phyloP scores from a whole-genome alignment of 1,140 invertebrate genomes.

The Portunus trituberculatus region DNA sequence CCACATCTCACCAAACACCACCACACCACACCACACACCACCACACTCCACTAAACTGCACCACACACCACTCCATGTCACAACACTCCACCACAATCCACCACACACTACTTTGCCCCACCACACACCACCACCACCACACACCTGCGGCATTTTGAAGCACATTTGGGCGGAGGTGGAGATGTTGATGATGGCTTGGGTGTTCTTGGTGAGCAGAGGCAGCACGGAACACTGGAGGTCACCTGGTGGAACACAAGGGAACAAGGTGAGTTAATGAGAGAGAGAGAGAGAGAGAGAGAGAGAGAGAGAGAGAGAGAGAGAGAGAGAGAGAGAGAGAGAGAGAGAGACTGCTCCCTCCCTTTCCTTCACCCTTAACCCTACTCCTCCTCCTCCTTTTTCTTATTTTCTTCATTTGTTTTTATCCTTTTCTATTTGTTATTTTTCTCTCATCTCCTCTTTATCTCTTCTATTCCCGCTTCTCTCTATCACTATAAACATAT shows the following conservation, averaged over 20 bases:
- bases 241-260: conserved; percentile 52
- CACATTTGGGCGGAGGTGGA: conserved; percentile 93
- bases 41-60: too few relatives aligned
- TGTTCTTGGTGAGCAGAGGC: conserved; percentile 85
- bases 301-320: too few relatives aligned
- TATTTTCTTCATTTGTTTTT: neutral
- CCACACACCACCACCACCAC: too few relatives aligned
- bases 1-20: too few relatives aligned
- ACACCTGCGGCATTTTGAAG: conserved; percentile 83
- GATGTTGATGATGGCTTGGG: conserved; percentile 91
- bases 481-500: too few relatives aligned
- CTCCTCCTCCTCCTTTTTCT: neutral
- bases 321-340: too few relatives aligned
- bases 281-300: too few relatives aligned
- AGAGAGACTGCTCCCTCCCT: neutral
- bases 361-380: neutral
- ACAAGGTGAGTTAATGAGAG: too few relatives aligned
- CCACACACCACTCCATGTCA: too few relatives aligned
- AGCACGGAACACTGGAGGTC: conserved; percentile 91
- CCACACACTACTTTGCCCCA: too few relatives aligned
- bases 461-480: neutral
- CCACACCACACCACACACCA: too few relatives aligned
- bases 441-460: neutral
- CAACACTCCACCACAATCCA: too few relatives aligned
- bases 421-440: neutral